Evolutionary conservation across 2,797 vertebrate species (phyloP).

Genomic region (Gorsachius magnificus): DNA sequence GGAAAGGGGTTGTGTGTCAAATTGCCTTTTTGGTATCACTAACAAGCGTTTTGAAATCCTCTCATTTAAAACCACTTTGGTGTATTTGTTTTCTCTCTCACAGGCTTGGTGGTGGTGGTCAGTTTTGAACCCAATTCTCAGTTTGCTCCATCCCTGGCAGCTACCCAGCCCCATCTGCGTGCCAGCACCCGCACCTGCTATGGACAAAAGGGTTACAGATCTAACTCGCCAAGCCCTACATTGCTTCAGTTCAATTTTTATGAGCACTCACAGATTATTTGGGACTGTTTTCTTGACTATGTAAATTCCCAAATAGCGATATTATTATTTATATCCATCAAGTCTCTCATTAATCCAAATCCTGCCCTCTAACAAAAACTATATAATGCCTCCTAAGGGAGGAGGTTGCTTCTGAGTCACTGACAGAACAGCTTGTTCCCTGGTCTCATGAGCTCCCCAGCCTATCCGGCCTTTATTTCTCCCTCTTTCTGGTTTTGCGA

Average conservation of each 20-base stretch:
- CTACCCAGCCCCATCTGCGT: neutral
- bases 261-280: neutral
- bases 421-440: neutral
- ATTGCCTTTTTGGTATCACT: neutral
- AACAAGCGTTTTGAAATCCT: neutral
- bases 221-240: neutral
- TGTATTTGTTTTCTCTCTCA: neutral
- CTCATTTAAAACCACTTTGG: neutral
- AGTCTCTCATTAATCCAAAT: neutral
- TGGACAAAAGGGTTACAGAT: neutral
- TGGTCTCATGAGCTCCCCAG: neutral
- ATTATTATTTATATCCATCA: neutral
- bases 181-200: neutral
- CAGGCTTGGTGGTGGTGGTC: neutral
- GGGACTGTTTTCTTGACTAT: neutral
- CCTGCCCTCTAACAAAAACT: neutral
- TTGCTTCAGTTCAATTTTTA: neutral
- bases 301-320: neutral
- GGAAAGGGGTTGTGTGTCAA: neutral
- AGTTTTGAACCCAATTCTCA: neutral
- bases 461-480: neutral
- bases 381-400: neutral
- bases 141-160: neutral
- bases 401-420: neutral
- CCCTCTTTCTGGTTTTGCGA: neutral